Conservation (phyloP, 2,113 vertebrate genomes). For the Ptychochromis oligacanthus region DNA sequence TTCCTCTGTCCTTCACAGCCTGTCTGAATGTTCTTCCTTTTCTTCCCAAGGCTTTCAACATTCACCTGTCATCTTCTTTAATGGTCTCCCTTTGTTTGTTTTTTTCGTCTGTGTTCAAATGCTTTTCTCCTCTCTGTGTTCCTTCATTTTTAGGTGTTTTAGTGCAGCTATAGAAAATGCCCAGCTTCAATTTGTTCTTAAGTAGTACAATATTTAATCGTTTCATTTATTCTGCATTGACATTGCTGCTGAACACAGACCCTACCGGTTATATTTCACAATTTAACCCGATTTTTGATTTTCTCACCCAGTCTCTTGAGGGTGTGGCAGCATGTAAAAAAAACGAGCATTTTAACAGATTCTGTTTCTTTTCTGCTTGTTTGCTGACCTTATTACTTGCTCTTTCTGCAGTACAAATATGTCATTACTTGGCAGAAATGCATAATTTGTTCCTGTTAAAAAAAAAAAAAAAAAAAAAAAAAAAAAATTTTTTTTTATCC, state of each 20-base stretch:
- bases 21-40: conserved; percentile 7
- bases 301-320: background rate
- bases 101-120: background rate
- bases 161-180: background rate
- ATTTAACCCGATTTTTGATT: background rate
- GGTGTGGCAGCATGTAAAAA: background rate
- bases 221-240: background rate
- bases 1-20: conserved; percentile 49
- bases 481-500: too few species aligned
- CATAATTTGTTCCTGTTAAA: conserved; percentile 13
- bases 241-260: too few species aligned
- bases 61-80: conserved; percentile 28
- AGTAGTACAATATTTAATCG: background rate
- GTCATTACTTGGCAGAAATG: conserved; percentile 15
- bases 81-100: conserved; percentile 1
- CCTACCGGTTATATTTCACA: background rate
- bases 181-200: background rate
- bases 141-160: background rate
- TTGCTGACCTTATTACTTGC: background rate
- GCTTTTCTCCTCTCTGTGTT: background rate
- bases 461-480: conserved; percentile 31
- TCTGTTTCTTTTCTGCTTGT: background rate
- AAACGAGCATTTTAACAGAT: background rate
- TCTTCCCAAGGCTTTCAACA: conserved; percentile 22
- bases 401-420: background rate